Evolutionary conservation across 2,113 vertebrate species (phyloP).

Genomic region (Catharus fuscescens): DNA sequence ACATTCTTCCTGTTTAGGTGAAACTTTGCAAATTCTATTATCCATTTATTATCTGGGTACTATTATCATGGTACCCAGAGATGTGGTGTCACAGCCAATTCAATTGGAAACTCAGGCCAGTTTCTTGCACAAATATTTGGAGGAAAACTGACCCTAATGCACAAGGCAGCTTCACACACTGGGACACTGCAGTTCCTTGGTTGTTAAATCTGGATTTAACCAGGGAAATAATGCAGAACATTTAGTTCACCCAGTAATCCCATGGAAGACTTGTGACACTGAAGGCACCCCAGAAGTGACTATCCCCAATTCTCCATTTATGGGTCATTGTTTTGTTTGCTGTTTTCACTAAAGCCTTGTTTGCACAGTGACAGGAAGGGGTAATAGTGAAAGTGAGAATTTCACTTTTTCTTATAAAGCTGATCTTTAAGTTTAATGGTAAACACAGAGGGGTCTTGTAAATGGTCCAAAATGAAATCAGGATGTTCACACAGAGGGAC

Average conservation of each 20-base stretch:
- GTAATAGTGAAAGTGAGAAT: not conserved
- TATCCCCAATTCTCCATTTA: not conserved
- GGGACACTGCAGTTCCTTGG: not conserved
- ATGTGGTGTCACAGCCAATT: not conserved
- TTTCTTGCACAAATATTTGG: not conserved
- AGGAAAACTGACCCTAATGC: not conserved
- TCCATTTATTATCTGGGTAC: not conserved
- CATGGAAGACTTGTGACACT: not conserved
- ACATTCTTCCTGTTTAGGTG: not conserved
- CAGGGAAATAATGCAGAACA: not conserved
- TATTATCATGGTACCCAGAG: not conserved
- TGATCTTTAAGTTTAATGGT: not conserved
- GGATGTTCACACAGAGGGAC: not conserved
- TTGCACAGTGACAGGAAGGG: not conserved
- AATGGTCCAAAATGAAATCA: not conserved
- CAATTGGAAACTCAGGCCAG: not conserved
- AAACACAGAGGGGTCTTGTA: not conserved
- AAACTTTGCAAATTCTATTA: not conserved
- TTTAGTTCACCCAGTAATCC: not conserved
- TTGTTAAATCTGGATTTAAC: not conserved
- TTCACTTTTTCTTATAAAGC: not conserved
- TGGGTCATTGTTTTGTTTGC: not conserved
- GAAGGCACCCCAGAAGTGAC: not conserved
- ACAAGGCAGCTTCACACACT: not conserved
- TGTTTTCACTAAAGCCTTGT: not conserved